Conservation (phyloP, 2,113 vertebrate species). For the Crotalus helleri region DNA sequence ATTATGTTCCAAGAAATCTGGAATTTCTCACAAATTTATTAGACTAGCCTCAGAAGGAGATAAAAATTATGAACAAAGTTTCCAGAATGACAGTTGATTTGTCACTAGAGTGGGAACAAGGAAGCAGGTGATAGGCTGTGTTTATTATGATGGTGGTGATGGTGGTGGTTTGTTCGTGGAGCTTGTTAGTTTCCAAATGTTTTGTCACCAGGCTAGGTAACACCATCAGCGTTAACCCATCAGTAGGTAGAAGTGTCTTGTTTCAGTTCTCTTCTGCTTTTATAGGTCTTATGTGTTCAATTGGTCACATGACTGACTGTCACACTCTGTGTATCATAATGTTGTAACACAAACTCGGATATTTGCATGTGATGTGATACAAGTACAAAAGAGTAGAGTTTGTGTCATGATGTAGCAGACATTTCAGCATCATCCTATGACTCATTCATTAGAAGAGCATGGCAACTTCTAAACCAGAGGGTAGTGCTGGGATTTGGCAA, state of each 20-base stretch:
- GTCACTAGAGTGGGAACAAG: background rate
- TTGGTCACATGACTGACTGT: background rate
- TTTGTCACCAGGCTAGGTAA: background rate
- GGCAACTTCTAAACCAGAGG: background rate
- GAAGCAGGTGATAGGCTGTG: background rate
- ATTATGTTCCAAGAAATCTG: background rate
- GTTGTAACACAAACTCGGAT: background rate
- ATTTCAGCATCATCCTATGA: background rate
- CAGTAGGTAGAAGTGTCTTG: background rate
- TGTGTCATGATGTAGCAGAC: background rate
- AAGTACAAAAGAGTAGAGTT: background rate
- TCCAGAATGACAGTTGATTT: background rate
- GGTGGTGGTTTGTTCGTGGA: background rate
- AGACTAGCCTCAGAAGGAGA: background rate
- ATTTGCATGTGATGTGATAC: background rate
- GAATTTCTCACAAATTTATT: background rate
- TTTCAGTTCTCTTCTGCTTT: background rate
- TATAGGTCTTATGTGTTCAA: background rate
- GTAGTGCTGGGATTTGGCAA: background rate
- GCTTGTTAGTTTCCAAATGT: background rate
- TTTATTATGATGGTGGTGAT: background rate
- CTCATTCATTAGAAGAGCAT: background rate
- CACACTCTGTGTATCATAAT: background rate
- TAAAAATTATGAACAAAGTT: background rate
- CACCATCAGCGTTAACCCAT: background rate